A percentile compares a stretch with the other conserved stretches of the same genome.
Evolutionary conservation across 1,140 invertebrate genomes (phyloP).

Genomic region (Branchinecta lindahli): DNA sequence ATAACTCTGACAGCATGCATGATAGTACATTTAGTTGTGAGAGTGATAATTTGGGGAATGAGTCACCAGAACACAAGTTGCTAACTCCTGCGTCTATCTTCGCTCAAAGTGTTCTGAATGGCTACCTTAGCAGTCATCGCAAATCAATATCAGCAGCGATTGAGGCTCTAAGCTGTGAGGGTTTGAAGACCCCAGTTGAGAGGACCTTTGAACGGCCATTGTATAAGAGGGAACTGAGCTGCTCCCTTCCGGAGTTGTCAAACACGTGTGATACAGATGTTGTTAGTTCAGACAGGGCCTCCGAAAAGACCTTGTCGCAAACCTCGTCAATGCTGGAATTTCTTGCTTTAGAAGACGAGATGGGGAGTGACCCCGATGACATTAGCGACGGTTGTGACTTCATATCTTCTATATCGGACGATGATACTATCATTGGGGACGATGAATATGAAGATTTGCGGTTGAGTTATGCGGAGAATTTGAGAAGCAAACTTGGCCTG

Average conservation of each 20-base stretch:
- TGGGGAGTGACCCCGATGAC: background rate
- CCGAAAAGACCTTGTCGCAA: background rate
- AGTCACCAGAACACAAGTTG: constrained; percentile 17
- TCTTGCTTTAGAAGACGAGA: background rate
- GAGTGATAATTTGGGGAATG: constrained; percentile 17
- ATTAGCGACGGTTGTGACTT: background rate
- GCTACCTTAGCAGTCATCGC: constrained; percentile 25
- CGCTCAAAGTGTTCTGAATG: constrained; percentile 24
- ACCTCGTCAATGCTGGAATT: background rate
- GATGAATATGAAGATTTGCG: constrained; percentile 11
- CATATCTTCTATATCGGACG: constrained; percentile 7
- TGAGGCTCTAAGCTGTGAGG: constrained; percentile 24
- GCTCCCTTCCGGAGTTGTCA: constrained; percentile 10
- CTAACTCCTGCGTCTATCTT: constrained; percentile 20
- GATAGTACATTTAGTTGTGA: constrained; percentile 2
- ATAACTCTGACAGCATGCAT: too few species aligned
- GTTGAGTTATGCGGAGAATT: constrained; percentile 7
- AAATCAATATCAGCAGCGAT: constrained; percentile 27
- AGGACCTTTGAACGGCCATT: background rate
- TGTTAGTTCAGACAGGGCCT: background rate
- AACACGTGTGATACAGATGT: too few species aligned
- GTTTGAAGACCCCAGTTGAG: background rate
- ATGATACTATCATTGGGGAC: constrained; percentile 11
- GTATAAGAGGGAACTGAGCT: constrained; percentile 9
- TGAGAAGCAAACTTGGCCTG: background rate